Evolutionary conservation across 1,140 invertebrate genomes (phyloP).

Genomic region (Meloidogyne chitwoodi): DNA sequence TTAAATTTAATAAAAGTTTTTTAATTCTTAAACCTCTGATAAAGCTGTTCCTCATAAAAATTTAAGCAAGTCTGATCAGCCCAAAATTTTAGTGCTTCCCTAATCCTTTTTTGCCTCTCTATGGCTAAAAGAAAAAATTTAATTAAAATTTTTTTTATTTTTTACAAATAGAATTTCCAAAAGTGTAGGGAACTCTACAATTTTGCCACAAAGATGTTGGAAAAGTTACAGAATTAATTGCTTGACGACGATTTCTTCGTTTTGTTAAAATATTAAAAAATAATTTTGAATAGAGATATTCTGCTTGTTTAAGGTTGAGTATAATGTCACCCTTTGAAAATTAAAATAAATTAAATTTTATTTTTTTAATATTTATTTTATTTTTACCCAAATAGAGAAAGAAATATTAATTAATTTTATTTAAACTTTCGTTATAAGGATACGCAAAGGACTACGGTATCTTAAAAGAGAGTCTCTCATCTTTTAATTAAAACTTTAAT

Average conservation of each 20-base stretch:
- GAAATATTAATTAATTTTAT: no score
- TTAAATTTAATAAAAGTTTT: not conserved
- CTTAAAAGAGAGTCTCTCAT: no score
- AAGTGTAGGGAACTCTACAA: not conserved
- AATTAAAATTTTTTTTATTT: not conserved
- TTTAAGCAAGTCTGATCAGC: slow-evolving; percentile 1
- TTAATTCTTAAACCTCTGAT: not conserved
- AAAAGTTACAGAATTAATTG: not conserved
- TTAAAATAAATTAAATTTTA: no score
- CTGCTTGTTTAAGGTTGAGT: not conserved
- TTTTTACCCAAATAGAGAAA: no score
- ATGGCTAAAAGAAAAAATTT: not conserved
- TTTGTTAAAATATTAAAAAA: no score
- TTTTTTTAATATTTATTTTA: no score
- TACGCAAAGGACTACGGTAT: no score
- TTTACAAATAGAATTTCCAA: not conserved
- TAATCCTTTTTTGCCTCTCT: not conserved
- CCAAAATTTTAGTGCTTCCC: not conserved
- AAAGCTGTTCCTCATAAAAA: not conserved
- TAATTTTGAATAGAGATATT: not conserved
- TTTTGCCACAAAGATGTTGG: not conserved
- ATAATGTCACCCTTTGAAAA: not conserved
- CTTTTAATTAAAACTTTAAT: no score
- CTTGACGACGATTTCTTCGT: not conserved
- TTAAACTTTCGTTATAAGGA: no score